phyloP scores from a whole-genome alignment of 2,797 vertebrate species.

The Cynodonichthys magdalenae region DNA sequence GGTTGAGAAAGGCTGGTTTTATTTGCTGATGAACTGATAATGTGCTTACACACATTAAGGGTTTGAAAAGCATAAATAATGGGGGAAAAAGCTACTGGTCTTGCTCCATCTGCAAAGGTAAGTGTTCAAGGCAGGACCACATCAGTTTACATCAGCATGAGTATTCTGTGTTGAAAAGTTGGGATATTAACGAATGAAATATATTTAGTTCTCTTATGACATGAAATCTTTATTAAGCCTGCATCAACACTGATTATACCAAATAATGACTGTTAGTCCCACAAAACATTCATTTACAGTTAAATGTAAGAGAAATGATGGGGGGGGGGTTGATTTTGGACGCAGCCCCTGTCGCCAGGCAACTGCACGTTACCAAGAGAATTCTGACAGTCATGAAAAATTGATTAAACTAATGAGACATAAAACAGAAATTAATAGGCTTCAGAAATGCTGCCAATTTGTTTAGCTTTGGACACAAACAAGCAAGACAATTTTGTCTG shows the following conservation, averaged over 20 bases:
- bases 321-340: not conserved
- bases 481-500: not conserved
- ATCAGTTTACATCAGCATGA: no score
- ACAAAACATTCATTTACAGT: not conserved
- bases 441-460: not conserved
- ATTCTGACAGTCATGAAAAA: not conserved
- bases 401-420: constrained; percentile 4
- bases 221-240: not conserved
- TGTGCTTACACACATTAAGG: not conserved
- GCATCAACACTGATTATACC: not conserved
- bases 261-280: constrained; percentile 2
- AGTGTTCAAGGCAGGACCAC: not conserved
- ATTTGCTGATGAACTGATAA: not conserved
- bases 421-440: constrained; percentile 12
- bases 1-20: not conserved
- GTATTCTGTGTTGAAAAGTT: no score
- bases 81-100: not conserved
- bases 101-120: not conserved
- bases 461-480: not conserved
- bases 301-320: not conserved
- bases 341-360: constrained; percentile 8
- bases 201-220: no score
- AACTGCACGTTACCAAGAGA: constrained; percentile 2
- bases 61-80: not conserved
- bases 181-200: no score